Percentiles rank a stretch among this genome's conserved stretches.
These are phyloP conservation scores for Dasyprocta punctata DNA, from an alignment of 2,113 vertebrate genomes.

Conservation along the genomic window DNA sequence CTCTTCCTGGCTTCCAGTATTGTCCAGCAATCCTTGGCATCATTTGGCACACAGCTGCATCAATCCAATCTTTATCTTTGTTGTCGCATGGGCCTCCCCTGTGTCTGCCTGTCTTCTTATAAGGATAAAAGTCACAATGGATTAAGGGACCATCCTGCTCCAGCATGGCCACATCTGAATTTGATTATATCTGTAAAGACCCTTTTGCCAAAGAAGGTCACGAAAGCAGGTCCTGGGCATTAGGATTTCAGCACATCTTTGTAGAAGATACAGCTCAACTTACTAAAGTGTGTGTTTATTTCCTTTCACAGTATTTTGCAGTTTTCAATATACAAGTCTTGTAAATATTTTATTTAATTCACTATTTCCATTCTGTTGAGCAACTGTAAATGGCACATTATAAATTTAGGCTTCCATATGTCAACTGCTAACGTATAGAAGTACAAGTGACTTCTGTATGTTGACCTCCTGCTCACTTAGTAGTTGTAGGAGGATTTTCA, in stretches of 20 bases:
- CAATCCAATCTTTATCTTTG: not conserved
- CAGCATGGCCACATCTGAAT: not conserved
- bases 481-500: not conserved
- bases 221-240: not conserved
- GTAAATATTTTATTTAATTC: not conserved
- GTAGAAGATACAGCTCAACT: not conserved
- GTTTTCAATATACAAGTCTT: not conserved
- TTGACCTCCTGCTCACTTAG: not conserved
- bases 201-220: not conserved
- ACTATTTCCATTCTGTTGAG: not conserved
- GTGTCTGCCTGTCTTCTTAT: not conserved
- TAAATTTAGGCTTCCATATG: not conserved
- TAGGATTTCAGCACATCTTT: not conserved
- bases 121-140: not conserved
- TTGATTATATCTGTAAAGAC: not conserved
- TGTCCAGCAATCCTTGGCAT: not conserved
- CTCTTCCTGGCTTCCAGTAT: not conserved
- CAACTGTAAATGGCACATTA: not conserved
- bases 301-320: not conserved
- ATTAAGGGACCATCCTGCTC: not conserved
- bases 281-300: not conserved
- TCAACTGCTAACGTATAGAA: not conserved
- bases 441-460: not conserved
- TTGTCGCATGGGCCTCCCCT: not conserved
- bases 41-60: accelerated